These are phyloP conservation scores for Bombyx mori DNA, from an alignment of 1,140 invertebrate genomes.

Conservation along the genomic window ASM3026992v2 NC_085126.1:8343501-8344000, in stretches of 20 bases:
- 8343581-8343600: conserved; percentile 8
- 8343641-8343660: conserved; percentile 7
- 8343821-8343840: conserved; percentile 5
- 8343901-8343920: neutral
- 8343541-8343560: conserved; percentile 10
- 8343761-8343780: neutral
- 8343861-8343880: neutral
- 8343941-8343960: conserved; percentile 1
- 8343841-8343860: neutral
- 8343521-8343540: conserved; percentile 6
- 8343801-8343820: conserved; percentile 2
- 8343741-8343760: conserved; percentile 5
- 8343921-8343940: neutral
- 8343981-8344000: conserved; percentile 1
- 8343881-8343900: neutral
- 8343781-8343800: conserved; percentile 1
- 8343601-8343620: conserved; percentile 13
- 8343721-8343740: conserved; percentile 5
- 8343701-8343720: neutral
- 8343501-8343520: conserved; percentile 11
- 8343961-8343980: conserved; percentile 1
- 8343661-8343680: conserved; percentile 6
- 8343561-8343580: conserved; percentile 6
- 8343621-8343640: conserved; percentile 3
- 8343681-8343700: conserved; percentile 4